Percentiles rank a stretch among this genome's conserved stretches.
These are phyloP conservation scores for Micoletzkya japonica DNA, from an alignment of 2,888 invertebrate genomes.

Conservation along the genomic window DNA sequence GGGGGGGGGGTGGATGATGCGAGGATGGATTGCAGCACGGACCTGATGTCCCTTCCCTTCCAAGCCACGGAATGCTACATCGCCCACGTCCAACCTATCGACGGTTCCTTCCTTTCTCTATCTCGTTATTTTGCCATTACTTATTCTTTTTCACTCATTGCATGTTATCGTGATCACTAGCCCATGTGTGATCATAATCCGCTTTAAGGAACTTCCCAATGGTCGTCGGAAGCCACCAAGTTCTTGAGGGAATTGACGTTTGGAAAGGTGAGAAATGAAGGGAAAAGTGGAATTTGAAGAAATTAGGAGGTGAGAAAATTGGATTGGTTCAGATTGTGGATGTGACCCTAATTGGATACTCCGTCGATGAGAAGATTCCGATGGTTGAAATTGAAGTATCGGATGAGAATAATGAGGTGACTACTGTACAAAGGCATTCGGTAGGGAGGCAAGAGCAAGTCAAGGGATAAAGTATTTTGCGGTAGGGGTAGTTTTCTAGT, in stretches of 20 bases:
- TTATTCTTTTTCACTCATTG: background rate
- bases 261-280: slow-evolving; percentile 41
- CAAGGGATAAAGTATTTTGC: background rate
- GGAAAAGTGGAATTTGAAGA: background rate
- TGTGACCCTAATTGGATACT: slow-evolving; percentile 55
- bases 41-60: slow-evolving; percentile 92
- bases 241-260: slow-evolving; percentile 48
- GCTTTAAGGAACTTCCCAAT: slow-evolving; percentile 48
- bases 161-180: slow-evolving; percentile 2
- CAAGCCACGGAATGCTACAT: slow-evolving; percentile 93
- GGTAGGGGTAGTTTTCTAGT: background rate
- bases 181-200: slow-evolving; percentile 15
- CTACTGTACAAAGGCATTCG: background rate
- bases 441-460: background rate
- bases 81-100: slow-evolving; percentile 81
- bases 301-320: background rate
- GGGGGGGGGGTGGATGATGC: background rate
- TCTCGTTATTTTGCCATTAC: too few relatives aligned
- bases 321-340: slow-evolving; percentile 11
- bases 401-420: too few relatives aligned
- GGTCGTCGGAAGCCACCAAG: slow-evolving; percentile 52
- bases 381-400: slow-evolving; percentile 48
- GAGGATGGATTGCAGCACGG: slow-evolving; percentile 72
- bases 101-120: slow-evolving; percentile 69
- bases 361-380: slow-evolving; percentile 53